Base-by-base conservation (phyloP, 2,888 invertebrate species). In the Drosophila greeni region DNA sequence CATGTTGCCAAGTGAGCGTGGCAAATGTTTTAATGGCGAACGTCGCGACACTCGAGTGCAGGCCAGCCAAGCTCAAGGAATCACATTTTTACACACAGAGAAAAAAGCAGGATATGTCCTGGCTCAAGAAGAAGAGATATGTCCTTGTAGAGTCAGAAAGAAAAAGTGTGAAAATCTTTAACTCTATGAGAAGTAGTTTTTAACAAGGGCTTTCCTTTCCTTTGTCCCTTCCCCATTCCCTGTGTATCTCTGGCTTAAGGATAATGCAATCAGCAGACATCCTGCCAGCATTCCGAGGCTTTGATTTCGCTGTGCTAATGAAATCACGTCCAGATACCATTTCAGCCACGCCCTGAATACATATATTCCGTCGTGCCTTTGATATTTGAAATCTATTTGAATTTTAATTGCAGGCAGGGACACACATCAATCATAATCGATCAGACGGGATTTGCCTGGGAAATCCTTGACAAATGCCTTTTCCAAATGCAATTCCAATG, bases 391-490 rank as follows among this genome's bases (percentile, higher is more conserved):
- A 53, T 55, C 53, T 48, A 49, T 68, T 83, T 83, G 72, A 84
- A 82, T 82, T 76, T 84, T 84, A 84, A 82, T 81, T 75, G 75
- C 64, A 39, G 14, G 12, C 18, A 26, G 11, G 31, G 31, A 34
- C 40, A 26, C 39, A 74, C 83, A 85, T 85, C 86, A 83, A 86
- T 86, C 86, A 86, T 85, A 85, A 86, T 86, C 86, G 85, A 86
- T 86, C 86, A 85, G 53, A 8, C 26, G 47, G 77, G 76, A 69
- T 76, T 82, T 69, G 66, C 29, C 40, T 40, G 55, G 65, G 61
- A 80, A 82, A 83, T 82, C 77, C 80, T 52, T 72, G 76, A 79
- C 76, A 82, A 84, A 84, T 84, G 84, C 84, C 82, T 73, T 81
- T 81, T 80, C 82, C 82, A 82, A 81, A 81, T 84, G 81, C 81